phyloP scores from a whole-genome alignment of 2,888 invertebrate species.

The Nyleta sp. region DNA sequence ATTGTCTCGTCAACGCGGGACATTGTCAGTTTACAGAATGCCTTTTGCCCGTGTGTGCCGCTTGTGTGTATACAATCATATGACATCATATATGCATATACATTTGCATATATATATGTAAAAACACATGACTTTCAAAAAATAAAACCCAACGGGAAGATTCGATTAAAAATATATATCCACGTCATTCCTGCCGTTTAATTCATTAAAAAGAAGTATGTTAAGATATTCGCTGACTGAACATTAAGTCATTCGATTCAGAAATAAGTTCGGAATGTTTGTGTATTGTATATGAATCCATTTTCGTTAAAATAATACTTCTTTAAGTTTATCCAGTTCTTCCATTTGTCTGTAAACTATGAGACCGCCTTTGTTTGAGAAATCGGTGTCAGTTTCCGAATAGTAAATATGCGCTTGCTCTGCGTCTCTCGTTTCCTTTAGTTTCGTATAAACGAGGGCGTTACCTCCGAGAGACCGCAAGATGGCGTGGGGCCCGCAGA shows the following conservation, averaged over 20 bases:
- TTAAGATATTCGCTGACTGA: not conserved
- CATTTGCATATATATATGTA: conserved; percentile 1
- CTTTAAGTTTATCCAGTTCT: conserved; percentile 74
- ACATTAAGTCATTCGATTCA: conserved; percentile 3
- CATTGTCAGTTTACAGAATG: conserved; percentile 31
- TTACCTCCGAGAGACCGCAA: conserved; percentile 92
- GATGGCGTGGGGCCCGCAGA: conserved; percentile 95
- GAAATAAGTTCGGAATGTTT: conserved; percentile 37
- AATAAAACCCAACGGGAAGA: conserved; percentile 3
- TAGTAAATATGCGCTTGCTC: conserved; percentile 22
- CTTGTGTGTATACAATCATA: conserved; percentile 11
- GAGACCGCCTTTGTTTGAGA: conserved; percentile 84
- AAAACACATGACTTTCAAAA: not conserved
- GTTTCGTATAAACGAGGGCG: conserved; percentile 76
- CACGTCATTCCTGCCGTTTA: not conserved
- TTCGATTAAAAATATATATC: conserved; percentile 4
- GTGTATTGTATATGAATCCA: not conserved
- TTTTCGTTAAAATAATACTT: conserved; percentile 42
- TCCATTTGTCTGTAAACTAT: conserved; percentile 83
- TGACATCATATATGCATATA: too few relatives aligned
- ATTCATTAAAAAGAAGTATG: not conserved
- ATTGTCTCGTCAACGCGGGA: conserved; percentile 51
- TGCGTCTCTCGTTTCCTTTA: conserved; percentile 5
- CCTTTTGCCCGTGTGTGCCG: conserved; percentile 12
- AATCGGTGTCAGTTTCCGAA: conserved; percentile 72